Evolutionary conservation across 2,888 invertebrate species (phyloP), one percentile per base, ranked within the genome.

Genomic region (Drepanosiphum platanoidis): DNA sequence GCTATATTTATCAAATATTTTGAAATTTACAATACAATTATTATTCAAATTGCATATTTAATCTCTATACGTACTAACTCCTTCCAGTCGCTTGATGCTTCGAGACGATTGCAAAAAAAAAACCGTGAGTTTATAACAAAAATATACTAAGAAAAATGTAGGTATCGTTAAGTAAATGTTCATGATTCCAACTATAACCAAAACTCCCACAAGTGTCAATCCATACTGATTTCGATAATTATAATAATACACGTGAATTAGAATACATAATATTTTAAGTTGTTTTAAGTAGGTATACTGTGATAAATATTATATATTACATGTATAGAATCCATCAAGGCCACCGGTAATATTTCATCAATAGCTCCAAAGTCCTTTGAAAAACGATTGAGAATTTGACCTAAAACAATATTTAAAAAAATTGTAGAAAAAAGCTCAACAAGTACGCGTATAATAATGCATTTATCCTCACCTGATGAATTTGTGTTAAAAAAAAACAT

Each of bases 401-500:
- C 93, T 90, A 91, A 88, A n/a, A n/a, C n/a, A n/a, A n/a, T n/a
- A n/a, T n/a, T 89, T 87, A 77, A n/a, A n/a, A n/a, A n/a, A n/a
- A n/a, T n/a, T 42, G n/a, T 64, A 30, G 77, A n/a, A 46, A 9
- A 81, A 70, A 82, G 66, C 30, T 58, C 64, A 27, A 68, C 64
- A 83, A 52, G 70, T 13, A n/a, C 39, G 75, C 66, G 34, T 87
- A 87, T 61, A 70, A 39, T 22, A 70, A 61, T 74, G n/a, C n/a
- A n/a, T n/a, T 18, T 18, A 86, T 34, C 87, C 86, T 90, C 90
- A 92, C 95, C 95, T 0, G 94, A 94, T 0, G 96, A 95, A 90
- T 97, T 97, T 7, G 93, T 93, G 89, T 97, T 96, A 90, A 97
- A 97, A 91, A 97, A 97, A 39, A 93, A 91, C 93, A 96, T 95